Base-by-base conservation (phyloP, 1,140 invertebrate genomes). In the Drosophila yakuba region DNA sequence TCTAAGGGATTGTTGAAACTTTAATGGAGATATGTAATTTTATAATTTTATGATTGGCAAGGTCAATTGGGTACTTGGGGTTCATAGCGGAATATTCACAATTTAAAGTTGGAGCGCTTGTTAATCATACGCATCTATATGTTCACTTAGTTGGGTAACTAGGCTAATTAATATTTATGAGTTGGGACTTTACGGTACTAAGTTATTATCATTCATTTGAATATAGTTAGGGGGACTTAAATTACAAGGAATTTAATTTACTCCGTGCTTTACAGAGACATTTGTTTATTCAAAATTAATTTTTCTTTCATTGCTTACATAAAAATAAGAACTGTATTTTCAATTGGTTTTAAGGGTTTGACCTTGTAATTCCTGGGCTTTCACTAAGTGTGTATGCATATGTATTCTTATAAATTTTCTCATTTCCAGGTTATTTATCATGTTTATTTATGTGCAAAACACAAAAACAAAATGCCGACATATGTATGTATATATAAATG, bases 391-490 rank as follows among this genome's bases (percentile, higher is more conserved):
- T 72, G 58, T 58, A 71, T 58, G 64, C 44, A 71, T 71, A 71
- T 67, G 25, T 47, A n/a, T 62, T 74, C 38, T 20, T 60, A 43
- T 69, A 25, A 47, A 56, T 63, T 60, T 69, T 66, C 62, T 73
- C 48, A 74, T 81, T 73, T 69, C 25, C 64, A 63, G 56, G 48
- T 78, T 86, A 75, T 81, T 86, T 71, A 78, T 64, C 43, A 59
- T 74, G 57, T 82, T 74, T 81, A 68, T 81, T 78, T 56, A 85
- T 80, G 82, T 86, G 82, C 73, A 73, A 50, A 82, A 82, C 82
- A 88, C 79, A 82, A 82, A 67, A 82, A 88, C 82, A 71, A 63
- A 75, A 82, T 82, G 69, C 78, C 78, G 83, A 88, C 83, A 86
- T 78, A 75, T 63, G 73, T 78, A 75, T 63, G 73, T 63, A 50